A percentile compares a stretch with the other conserved stretches of the same genome.
Conservation (phyloP, 2,113 vertebrate genomes). For the Vombatus ursinus region DNA sequence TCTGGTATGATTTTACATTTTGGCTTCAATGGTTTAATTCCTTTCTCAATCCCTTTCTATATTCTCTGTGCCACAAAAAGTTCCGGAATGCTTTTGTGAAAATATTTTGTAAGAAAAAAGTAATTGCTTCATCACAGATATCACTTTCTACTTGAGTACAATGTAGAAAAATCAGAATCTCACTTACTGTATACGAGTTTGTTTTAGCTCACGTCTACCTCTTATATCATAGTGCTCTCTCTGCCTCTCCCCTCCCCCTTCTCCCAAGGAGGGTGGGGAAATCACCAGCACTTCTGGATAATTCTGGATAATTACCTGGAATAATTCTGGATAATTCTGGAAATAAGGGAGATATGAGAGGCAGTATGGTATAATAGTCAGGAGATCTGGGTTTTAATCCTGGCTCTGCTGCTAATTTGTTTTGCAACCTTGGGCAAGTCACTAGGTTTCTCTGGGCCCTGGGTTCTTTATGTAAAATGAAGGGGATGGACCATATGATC, state of each 20-base stretch:
- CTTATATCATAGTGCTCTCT: not conserved
- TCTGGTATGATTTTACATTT: conserved; percentile 88
- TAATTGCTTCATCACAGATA: not conserved
- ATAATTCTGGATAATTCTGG: not conserved
- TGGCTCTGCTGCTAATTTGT: not conserved
- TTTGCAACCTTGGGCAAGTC: not conserved
- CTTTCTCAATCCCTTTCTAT: conserved; percentile 90
- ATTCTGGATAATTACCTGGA: not conserved
- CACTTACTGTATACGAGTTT: not conserved
- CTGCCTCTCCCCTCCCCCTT: not conserved
- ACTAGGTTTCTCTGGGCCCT: not conserved
- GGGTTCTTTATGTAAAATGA: not conserved
- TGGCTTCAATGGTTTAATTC: conserved; percentile 94
- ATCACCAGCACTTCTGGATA: not conserved
- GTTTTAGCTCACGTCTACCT: not conserved
- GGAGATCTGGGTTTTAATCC: not conserved
- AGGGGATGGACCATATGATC: not conserved
- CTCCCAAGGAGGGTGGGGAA: not conserved
- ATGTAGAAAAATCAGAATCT: not conserved
- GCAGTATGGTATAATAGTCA: not conserved
- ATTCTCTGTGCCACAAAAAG: conserved; percentile 89
- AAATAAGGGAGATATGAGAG: not conserved
- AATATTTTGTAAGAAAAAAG: conserved; percentile 66
- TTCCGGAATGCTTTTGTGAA: conserved; percentile 87
- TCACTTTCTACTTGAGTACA: not conserved